These are phyloP conservation scores for Crenichthys baileyi DNA, from an alignment of 2,797 vertebrate genomes.

Conservation along the genomic window DNA sequence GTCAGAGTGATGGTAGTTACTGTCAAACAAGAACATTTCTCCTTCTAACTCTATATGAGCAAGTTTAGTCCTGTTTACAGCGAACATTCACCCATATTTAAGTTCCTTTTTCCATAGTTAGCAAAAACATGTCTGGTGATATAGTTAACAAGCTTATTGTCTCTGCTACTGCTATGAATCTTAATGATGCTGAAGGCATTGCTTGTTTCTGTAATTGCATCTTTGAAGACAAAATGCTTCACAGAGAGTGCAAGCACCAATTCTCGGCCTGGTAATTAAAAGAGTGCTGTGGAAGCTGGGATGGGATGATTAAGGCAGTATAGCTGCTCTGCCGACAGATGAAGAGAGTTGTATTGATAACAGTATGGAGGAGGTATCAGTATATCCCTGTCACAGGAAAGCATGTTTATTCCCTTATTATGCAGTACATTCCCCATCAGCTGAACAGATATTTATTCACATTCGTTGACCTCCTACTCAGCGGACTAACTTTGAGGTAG, in stretches of 20 bases:
- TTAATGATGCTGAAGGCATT: slow-evolving; percentile 55
- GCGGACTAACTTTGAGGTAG: background rate
- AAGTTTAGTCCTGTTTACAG: slow-evolving; percentile 1
- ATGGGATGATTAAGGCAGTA: slow-evolving; percentile 53
- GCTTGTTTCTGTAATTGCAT: slow-evolving; percentile 63
- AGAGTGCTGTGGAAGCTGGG: slow-evolving; percentile 44
- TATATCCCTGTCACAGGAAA: background rate
- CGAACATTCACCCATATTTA: slow-evolving; percentile 2
- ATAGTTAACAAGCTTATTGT: slow-evolving; percentile 43
- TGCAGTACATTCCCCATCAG: background rate
- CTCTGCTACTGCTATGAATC: slow-evolving; percentile 42
- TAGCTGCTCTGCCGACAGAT: slow-evolving; percentile 22
- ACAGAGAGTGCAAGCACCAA: slow-evolving; percentile 39
- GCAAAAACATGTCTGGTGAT: slow-evolving; percentile 27
- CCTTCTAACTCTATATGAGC: background rate
- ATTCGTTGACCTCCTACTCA: slow-evolving; percentile 5
- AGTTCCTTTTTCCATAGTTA: slow-evolving; percentile 2
- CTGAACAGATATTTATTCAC: background rate
- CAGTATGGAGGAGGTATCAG: slow-evolving; percentile 13
- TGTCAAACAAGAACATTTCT: background rate
- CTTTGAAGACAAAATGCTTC: slow-evolving; percentile 57
- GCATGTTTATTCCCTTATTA: slow-evolving; percentile 4
- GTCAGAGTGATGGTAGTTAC: background rate
- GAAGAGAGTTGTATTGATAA: slow-evolving; percentile 40
- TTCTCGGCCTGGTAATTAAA: slow-evolving; percentile 64